A percentile compares a stretch with the other conserved stretches of the same genome.
Conservation (phyloP, 2,797 vertebrate species). For the Threskiornis aethiopicus region DNA sequence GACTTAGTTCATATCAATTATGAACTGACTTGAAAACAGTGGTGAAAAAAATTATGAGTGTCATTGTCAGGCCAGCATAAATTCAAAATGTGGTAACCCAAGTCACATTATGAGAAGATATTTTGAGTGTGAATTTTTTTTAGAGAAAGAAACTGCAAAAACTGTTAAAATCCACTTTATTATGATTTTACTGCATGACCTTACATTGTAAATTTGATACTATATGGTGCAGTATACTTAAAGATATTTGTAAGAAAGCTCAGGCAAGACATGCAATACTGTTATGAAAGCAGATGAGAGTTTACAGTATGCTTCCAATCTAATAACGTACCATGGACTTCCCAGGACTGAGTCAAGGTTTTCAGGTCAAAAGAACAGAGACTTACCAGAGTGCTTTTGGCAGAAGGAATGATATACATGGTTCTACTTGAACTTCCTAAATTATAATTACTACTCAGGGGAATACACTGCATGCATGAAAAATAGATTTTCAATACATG, state of each 20-base stretch:
- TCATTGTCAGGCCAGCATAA: neutral
- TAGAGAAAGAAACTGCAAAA: neutral
- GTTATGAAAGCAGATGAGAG: neutral
- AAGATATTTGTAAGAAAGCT: neutral
- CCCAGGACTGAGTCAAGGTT: neutral
- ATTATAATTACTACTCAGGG: slow-evolving; percentile 38
- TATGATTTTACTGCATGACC: neutral
- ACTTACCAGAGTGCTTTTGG: slow-evolving; percentile 25
- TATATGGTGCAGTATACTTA: neutral
- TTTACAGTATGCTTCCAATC: neutral
- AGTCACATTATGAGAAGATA: neutral
- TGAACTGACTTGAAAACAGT: neutral
- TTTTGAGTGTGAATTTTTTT: neutral
- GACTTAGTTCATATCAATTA: neutral
- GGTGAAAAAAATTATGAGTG: neutral
- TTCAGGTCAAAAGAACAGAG: slow-evolving; percentile 39
- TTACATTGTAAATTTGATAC: neutral
- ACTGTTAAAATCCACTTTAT: neutral
- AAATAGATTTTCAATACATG: slow-evolving; percentile 36
- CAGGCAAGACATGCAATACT: neutral
- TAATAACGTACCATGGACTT: neutral
- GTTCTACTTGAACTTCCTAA: slow-evolving; percentile 42
- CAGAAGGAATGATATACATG: slow-evolving; percentile 6
- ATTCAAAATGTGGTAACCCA: neutral
- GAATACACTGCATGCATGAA: neutral